Base-by-base conservation (phyloP, 1,140 invertebrate genomes). In the Onthophagus taurus region DNA sequence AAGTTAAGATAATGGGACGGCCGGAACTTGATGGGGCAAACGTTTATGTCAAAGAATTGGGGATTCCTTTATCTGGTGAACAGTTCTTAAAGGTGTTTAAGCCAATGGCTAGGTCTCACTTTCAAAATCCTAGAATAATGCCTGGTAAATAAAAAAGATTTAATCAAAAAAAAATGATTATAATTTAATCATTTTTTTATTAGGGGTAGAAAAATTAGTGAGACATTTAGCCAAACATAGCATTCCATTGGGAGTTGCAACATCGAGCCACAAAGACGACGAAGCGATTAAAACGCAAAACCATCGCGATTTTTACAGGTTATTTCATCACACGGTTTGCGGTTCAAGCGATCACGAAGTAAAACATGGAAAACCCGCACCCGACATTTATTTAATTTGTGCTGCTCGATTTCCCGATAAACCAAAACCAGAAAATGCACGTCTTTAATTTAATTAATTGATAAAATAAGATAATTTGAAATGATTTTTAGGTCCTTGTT, bases 351-450 rank as follows among this genome's bases (percentile, higher is more conserved):
- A 97, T 68, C 75, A 80, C 3, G 90, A 94, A 50, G 87, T 97
- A 0, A 83, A 81, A 53, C 71, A 77, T 51, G 91, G 93, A 16
- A 97, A 98, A 72, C 94, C 94, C 9, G 77, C 80, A 48, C 94
- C 94, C 0, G 92, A 97, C 65, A 89, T 93, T 57, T 98, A 95
- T 63, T 62, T 92, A 9, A 76, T 93, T 1, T 85, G 86, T 48
- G 88, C 89, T 3, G 68, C 72, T 2, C 70, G 91, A 50, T 97
- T 98, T 64, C 59, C 72, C 0, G 78, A 83, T 49, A 76, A 75
- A 39, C 83, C 85, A 2, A 56, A 75, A 31, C 72, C 83, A 6
- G 70, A 73, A 31, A 76, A 83, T 7, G 24, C n/a, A 29, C n/a
- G n/a, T n/a, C n/a, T n/a, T n/a, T n/a, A n/a, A n/a, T n/a, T n/a